phyloP scores from a whole-genome alignment of 2,888 invertebrate genomes.

The Microctonus aethiopoides region DNA sequence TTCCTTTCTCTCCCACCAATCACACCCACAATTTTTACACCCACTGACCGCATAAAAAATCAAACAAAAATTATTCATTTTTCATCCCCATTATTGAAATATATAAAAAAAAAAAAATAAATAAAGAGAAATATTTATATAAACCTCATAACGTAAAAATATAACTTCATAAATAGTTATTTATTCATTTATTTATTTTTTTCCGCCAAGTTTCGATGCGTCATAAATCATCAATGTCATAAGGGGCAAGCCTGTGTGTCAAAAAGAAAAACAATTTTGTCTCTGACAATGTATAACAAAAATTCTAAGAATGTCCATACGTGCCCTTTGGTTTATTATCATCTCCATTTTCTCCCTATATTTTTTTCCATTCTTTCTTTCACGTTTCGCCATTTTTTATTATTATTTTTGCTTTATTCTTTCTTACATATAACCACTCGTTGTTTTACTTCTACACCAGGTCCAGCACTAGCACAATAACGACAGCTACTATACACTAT shows the following conservation, averaged over 20 bases:
- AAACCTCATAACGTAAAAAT: too few species aligned
- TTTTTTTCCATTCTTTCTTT: constrained; percentile 26
- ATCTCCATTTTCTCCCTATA: constrained; percentile 37
- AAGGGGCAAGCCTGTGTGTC: neutral
- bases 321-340: constrained; percentile 5
- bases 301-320: constrained; percentile 5
- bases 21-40: constrained; percentile 29
- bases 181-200: too few species aligned
- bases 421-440: neutral
- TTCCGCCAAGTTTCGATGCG: neutral
- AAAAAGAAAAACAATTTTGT: neutral
- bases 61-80: constrained; percentile 1
- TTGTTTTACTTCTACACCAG: neutral
- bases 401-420: too few species aligned
- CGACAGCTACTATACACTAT: too few species aligned
- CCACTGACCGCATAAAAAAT: constrained; percentile 18
- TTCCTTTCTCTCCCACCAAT: constrained; percentile 4
- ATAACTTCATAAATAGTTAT: too few species aligned
- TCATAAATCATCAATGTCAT: neutral
- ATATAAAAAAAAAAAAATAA: constrained; percentile 14
- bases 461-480: neutral
- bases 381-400: constrained; percentile 28
- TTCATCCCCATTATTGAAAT: neutral
- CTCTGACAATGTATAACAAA: constrained; percentile 16
- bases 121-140: too few species aligned